Base-by-base conservation (phyloP, 2,797 vertebrate species). In the Erethizon dorsatum region DNA sequence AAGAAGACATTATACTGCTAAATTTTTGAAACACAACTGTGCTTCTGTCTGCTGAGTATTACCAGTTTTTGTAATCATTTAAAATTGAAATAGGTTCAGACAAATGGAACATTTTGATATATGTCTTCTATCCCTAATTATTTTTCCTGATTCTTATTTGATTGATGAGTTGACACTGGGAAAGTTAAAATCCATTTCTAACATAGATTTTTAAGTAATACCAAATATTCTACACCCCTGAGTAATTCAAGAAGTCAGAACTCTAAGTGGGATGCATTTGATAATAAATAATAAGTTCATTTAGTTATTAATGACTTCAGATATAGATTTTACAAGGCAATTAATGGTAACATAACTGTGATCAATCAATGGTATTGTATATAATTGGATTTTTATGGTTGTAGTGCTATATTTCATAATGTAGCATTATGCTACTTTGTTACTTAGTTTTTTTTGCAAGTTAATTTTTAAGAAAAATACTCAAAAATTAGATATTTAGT, bases 371-470 rank as follows among this genome's bases (percentile, higher is more conserved):
- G 95, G 90, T 83, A 1, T 97, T 97, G 83, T 67, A 1, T 97
- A 97, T 98, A 98, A 98, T 98, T 98, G 97, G 97, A 97, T 98
- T 97, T 98, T 98, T 98, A 97, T 97, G 97, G 87, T 33, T 88
- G 78, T 98, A 96, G 97, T 98, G 87, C 33, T 98, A n/a, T 97
- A 97, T 98, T 98, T 98, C 94, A 96, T 97, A 98, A 96, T 98
- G 93, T 97, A 97, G 94, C 97, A 84, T 97, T 95, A 96, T 96
- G 57, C 85, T 98, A 83, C 88, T 97, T 98, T 97, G 97, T 98
- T 98, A 96, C 67, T 98, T 14, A 73, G 1, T n/a, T n/a, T 65
- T 84, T 86, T 96, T 73, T 13, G 26, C 71, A 98, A 98, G 91
- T 97, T 97, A 93, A 1, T 95, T 98, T 96, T 97, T 95, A 91